Base-by-base conservation (phyloP, 2,888 invertebrate genomes). In the Cryptocephalus moraei region DNA sequence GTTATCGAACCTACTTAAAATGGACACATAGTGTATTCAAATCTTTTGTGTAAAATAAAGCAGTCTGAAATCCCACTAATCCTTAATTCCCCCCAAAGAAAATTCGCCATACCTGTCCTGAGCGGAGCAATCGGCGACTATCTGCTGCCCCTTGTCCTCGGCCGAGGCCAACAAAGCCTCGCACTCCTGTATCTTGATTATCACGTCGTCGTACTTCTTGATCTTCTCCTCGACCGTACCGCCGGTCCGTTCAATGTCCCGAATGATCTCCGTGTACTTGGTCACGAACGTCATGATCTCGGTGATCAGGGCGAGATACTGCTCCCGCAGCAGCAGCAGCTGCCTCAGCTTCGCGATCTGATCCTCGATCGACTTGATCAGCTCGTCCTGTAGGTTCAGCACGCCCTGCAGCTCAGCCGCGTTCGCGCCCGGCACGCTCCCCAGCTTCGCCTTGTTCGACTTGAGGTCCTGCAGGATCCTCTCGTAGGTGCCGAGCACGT, bases 61-160 rank as follows among this genome's bases (percentile, higher is more conserved):
- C n/a, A n/a, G n/a, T n/a, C n/a, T n/a, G n/a, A n/a, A n/a, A n/a
- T n/a, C 22, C 22, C 22, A 22, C 22, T 22, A 22, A 22, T 22
- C 22, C 22, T 6, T 22, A 22, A 6, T 6, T 22, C 22, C 6
- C 22, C 6, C 2, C 22, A 22, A 22, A 2, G 22, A 22, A 22
- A 22, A 2, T 2, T 22, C 6, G 2, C 22, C 22, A 22, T 22
- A 22, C 22, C 22, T 79, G 59, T 93, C 93, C 12, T 86, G 84
- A 0, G 88, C 83, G 2, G 89, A 85, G 39, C 92, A 91, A 71
- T 94, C 93, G 0, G 86, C 84, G 0, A 91, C 91, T 33, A 95
- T 93, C 67, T 91, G 90, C 62, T 91, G 89, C 0, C 93, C 94
- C 66, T 93, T 93, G 63, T 94, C 94, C 10, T 84, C 84, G 1